These are phyloP conservation scores for Scaptomyza flava DNA, from an alignment of 2,888 invertebrate species.

Conservation along the genomic window DNA sequence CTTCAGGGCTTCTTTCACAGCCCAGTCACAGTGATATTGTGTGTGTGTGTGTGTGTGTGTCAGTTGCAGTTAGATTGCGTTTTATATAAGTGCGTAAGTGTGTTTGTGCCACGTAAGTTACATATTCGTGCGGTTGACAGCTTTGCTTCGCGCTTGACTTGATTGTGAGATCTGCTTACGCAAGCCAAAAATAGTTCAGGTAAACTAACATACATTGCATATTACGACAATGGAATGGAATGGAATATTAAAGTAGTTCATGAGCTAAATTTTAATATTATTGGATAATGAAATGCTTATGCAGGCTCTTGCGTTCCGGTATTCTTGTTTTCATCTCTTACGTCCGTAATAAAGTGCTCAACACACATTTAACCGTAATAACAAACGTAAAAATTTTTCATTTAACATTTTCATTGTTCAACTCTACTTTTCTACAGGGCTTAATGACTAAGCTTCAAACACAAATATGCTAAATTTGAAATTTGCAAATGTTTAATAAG, in stretches of 20 bases:
- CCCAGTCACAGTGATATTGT: neutral
- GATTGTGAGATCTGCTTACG: conserved; percentile 49
- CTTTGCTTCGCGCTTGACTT: conserved; percentile 58
- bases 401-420: too few relatives aligned
- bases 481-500: too few relatives aligned
- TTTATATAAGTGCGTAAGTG: conserved; percentile 15
- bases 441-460: too few relatives aligned
- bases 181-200: conserved; percentile 37
- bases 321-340: too few relatives aligned
- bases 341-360: too few relatives aligned
- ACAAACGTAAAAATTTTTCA: too few relatives aligned
- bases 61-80: conserved; percentile 61
- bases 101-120: conserved; percentile 16
- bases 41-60: conserved; percentile 52
- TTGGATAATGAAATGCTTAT: conserved; percentile 38
- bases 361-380: too few relatives aligned
- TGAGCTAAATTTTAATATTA: conserved; percentile 38
- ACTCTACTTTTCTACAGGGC: too few relatives aligned
- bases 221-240: neutral
- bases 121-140: conserved; percentile 72
- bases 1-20: conserved; percentile 44
- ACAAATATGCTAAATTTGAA: too few relatives aligned
- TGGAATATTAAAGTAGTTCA: conserved; percentile 27
- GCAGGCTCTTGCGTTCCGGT: too few relatives aligned
- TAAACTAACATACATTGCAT: neutral